Evolutionary conservation across 2,113 vertebrate genomes (phyloP).

Genomic region (Coracopsis vasa): DNA sequence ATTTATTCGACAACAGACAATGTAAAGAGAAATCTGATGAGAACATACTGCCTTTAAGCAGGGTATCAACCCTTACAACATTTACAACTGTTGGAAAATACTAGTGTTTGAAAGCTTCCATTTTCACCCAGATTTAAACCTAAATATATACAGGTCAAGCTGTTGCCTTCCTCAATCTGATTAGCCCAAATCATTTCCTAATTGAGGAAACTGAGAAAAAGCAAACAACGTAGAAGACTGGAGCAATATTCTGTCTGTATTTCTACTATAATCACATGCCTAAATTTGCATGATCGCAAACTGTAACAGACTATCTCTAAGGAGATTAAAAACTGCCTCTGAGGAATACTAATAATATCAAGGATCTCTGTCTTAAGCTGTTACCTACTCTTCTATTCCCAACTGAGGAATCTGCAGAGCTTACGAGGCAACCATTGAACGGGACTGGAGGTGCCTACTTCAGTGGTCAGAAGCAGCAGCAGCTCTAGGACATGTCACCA

Average conservation of each 20-base stretch:
- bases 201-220: not conserved
- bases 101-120: not conserved
- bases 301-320: not conserved
- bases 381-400: not conserved
- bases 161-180: not conserved
- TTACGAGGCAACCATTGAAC: not conserved
- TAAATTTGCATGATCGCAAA: not conserved
- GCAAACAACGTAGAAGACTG: not conserved
- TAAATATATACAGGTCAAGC: not conserved
- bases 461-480: not conserved
- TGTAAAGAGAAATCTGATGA: not conserved
- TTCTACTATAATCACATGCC: not conserved
- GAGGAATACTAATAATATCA: not conserved
- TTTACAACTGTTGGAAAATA: not conserved
- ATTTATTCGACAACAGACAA: not conserved
- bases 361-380: not conserved
- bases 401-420: not conserved
- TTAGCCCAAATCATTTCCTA: not conserved
- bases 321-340: not conserved
- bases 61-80: not conserved
- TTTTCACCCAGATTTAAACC: not conserved
- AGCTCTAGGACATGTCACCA: accelerated
- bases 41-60: not conserved
- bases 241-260: not conserved
- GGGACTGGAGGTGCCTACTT: not conserved